Conservation (phyloP, 1,140 invertebrate species). For the Drosophila serrata region DNA sequence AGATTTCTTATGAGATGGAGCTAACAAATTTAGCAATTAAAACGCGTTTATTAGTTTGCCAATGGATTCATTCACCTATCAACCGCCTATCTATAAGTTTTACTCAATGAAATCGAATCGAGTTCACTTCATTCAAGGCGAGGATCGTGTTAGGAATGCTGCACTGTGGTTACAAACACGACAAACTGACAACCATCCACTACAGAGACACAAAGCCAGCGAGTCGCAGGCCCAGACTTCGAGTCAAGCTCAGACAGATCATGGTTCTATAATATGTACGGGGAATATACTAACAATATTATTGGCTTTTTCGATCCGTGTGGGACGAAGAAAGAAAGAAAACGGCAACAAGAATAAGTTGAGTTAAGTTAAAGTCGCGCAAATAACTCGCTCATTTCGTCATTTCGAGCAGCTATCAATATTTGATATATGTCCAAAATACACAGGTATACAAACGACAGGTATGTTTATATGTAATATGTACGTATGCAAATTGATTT, state of each 20-base stretch:
- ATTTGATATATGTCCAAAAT: constrained; percentile 58
- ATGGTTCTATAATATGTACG: constrained; percentile 44
- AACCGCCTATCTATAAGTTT: background rate
- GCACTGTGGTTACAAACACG: constrained; percentile 33
- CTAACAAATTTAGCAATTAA: constrained; percentile 2
- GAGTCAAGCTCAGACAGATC: constrained; percentile 28
- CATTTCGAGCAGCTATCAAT: constrained; percentile 73
- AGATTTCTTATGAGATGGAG: background rate
- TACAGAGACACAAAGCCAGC: too few relatives aligned
- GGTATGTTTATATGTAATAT: constrained; percentile 43
- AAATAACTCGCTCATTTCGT: constrained; percentile 80
- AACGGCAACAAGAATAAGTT: constrained; percentile 37
- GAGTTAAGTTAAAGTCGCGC: constrained; percentile 70
- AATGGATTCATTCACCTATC: constrained; percentile 19
- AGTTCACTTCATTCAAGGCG: constrained; percentile 24
- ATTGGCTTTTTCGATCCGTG: constrained; percentile 21
- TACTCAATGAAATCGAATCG: constrained; percentile 27
- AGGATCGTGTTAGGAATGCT: constrained; percentile 27
- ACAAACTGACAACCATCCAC: constrained; percentile 28
- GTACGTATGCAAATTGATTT: constrained; percentile 48
- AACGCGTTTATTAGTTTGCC: constrained; percentile 11
- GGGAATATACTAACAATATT: constrained; percentile 22
- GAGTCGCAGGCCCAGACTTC: background rate
- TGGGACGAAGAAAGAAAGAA: constrained; percentile 51
- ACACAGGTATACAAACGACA: constrained; percentile 22